A percentile compares a stretch with the other conserved stretches of the same genome.
These are phyloP conservation scores for Mustela lutreola DNA, from an alignment of 2,113 vertebrate genomes.

Conservation along the genomic window DNA sequence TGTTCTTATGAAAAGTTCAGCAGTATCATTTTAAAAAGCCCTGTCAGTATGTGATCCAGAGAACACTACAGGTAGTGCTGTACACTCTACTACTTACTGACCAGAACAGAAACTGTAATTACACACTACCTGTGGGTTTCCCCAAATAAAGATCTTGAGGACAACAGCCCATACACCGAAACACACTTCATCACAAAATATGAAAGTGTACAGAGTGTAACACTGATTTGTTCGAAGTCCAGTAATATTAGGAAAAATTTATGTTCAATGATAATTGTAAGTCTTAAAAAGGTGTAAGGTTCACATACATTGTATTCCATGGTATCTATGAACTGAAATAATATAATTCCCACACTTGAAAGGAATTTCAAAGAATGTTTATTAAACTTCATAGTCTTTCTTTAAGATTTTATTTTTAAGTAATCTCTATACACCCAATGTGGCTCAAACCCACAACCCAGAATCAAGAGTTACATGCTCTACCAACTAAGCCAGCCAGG, in stretches of 20 bases:
- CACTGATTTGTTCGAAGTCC: neutral
- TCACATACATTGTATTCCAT: neutral
- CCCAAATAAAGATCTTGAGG: neutral
- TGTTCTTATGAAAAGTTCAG: constrained; percentile 28
- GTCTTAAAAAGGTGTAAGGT: neutral
- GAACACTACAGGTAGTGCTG: neutral
- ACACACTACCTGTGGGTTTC: neutral
- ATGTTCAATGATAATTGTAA: neutral
- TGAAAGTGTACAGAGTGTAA: neutral
- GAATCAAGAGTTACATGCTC: neutral
- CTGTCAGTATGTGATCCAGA: neutral
- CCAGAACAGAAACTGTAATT: neutral
- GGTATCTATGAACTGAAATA: constrained; percentile 11
- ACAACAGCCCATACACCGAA: neutral
- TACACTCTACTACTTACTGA: neutral
- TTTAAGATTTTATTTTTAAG: neutral
- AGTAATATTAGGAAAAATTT: neutral
- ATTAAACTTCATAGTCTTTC: constrained; percentile 25
- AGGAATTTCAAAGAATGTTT: constrained; percentile 39
- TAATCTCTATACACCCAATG: neutral
- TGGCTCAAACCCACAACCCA: neutral
- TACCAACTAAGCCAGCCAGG: neutral
- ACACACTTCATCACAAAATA: neutral
- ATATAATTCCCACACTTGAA: constrained; percentile 33
- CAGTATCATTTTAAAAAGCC: neutral